Evolutionary conservation across 2,888 invertebrate species (phyloP), one percentile per base, ranked within the genome.

Genomic region (Sarcophaga carnaria): DNA sequence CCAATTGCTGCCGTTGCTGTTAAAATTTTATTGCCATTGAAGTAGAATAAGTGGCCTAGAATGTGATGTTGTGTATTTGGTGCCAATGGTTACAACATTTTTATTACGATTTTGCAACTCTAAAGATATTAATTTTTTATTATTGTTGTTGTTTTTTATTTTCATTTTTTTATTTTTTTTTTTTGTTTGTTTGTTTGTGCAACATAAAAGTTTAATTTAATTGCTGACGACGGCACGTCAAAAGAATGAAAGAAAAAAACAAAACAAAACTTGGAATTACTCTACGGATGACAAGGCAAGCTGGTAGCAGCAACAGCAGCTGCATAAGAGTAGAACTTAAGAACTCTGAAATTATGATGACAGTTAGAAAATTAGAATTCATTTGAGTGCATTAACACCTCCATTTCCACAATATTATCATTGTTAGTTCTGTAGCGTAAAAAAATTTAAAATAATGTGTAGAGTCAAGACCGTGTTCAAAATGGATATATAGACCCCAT

Each of bases 191-290:
- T 22, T 49, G 54, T 54, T 14, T 45, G 47, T 59, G 49, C 59
- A 66, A 62, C 62, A 72, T 75, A 75, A 85, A 71, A 60, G 71
- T 74, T 78, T 78, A 14, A 20, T 81, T 81, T 81, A 81, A 81
- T 80, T 54, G 37, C 66, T 62, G 66, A 62, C 22, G 59, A 27
- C 59, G 74, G 17, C 10, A 37, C 8, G 8, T 37, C 37, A 37
- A 14, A 17, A 27, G 6, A 25, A 5, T 25, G 11, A 64, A 12
- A 64, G 5, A 11, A 37, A 17, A 27, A 25, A 17, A n/a, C 37
- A 27, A 20, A 27, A 14, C 3, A 4, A 49, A 54, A 54, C 17
- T 14, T 54, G 17, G 54, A 54, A 54, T 12, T 17, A 5, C 17
- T 54, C 14, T 2, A 54, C 2, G 54, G 37, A 37, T 37, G 37